A percentile compares a stretch with the other conserved stretches of the same genome.
These are phyloP conservation scores for Pseudachorutes palmiensis DNA, from an alignment of 1,140 invertebrate genomes.

Conservation along the genomic window DNA sequence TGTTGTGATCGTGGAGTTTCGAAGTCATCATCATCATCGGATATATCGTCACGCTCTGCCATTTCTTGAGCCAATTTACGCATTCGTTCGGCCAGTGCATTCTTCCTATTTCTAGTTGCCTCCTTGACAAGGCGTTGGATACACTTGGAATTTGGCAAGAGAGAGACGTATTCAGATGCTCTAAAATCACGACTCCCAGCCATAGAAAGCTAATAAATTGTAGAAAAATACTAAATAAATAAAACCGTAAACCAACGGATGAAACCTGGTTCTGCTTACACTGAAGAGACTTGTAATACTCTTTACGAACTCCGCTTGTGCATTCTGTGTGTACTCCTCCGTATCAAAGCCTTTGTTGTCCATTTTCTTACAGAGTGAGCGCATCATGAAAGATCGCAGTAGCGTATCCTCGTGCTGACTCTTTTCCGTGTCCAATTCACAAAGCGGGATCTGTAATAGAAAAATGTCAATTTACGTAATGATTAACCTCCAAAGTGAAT, in stretches of 20 bases:
- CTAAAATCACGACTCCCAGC: constrained; percentile 72
- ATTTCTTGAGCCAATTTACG: constrained; percentile 39
- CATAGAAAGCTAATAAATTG: constrained; percentile 35
- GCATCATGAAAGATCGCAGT: constrained; percentile 48
- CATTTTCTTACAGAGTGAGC: constrained; percentile 31
- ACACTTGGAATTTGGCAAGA: constrained; percentile 66
- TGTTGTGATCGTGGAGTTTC: too few species aligned
- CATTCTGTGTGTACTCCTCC: constrained; percentile 48
- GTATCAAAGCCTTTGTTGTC: constrained; percentile 40
- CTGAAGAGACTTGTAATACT: constrained; percentile 76
- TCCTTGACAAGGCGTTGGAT: constrained; percentile 80
- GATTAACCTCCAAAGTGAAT: not conserved
- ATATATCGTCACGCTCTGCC: constrained; percentile 37
- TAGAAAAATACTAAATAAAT: constrained; percentile 20
- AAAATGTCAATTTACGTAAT: constrained; percentile 6
- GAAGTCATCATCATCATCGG: not conserved
- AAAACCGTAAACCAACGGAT: constrained; percentile 24
- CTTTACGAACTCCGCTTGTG: constrained; percentile 58
- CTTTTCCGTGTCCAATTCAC: constrained; percentile 73
- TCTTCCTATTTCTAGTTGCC: constrained; percentile 62
- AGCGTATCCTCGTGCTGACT: constrained; percentile 67
- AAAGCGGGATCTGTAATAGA: constrained; percentile 60
- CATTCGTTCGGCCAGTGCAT: constrained; percentile 61
- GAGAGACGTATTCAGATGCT: constrained; percentile 74
- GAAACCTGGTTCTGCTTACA: constrained; percentile 14